phyloP scores from a whole-genome alignment of 2,113 vertebrate genomes.

The Psittacara wagleri region DNA sequence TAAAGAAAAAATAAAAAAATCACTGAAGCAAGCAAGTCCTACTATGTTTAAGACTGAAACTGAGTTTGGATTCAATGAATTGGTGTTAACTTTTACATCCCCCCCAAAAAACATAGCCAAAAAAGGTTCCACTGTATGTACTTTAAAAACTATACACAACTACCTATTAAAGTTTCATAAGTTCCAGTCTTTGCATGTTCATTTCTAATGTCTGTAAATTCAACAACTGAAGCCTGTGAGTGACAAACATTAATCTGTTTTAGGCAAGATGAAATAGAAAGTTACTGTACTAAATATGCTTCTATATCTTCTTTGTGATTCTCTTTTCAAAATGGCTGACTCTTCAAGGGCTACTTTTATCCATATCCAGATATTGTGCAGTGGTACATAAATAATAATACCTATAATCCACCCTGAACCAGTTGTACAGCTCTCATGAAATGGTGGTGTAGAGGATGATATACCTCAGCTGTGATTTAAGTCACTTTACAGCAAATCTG shows the following conservation, averaged over 20 bases:
- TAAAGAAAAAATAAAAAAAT: neutral
- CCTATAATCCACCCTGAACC: neutral
- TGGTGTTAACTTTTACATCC: neutral
- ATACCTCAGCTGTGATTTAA: neutral
- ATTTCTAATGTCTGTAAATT: neutral
- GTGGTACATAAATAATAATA: neutral
- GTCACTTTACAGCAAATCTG: neutral
- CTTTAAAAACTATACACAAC: neutral
- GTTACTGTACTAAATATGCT: neutral
- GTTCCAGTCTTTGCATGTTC: neutral
- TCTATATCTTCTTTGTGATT: neutral
- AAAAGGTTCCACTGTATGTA: neutral
- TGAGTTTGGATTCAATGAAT: neutral
- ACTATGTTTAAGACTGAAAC: neutral
- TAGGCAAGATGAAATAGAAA: neutral
- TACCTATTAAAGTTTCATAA: neutral
- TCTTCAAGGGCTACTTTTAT: neutral
- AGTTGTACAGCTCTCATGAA: neutral
- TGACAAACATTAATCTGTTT: neutral
- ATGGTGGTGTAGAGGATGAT: too few species aligned
- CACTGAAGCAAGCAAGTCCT: neutral
- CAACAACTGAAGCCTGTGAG: neutral
- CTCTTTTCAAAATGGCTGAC: neutral
- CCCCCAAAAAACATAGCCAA: rapidly evolving
- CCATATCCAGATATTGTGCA: neutral